A percentile compares a stretch with the other conserved stretches of the same genome.
These are phyloP conservation scores for Carassius carassius DNA, from an alignment of 2,113 vertebrate species.

Conservation along the genomic window DNA sequence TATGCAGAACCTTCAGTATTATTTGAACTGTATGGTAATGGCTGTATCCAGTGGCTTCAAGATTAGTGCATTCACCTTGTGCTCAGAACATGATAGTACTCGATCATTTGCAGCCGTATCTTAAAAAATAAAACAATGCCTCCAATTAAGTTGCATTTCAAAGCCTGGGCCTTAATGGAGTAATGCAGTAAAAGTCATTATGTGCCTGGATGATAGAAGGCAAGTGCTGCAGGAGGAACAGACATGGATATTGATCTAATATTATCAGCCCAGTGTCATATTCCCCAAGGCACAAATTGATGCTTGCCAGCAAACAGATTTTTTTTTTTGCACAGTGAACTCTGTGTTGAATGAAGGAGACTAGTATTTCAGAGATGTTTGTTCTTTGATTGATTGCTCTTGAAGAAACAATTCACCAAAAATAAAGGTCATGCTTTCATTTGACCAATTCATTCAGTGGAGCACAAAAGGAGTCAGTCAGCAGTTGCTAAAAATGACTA, in stretches of 20 bases:
- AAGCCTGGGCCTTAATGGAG: conserved; percentile 51
- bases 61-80: conserved; percentile 42
- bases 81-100: conserved; percentile 11
- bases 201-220: conserved; percentile 55
- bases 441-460: too few relatives aligned
- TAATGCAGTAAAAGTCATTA: conserved; percentile 55
- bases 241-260: conserved; percentile 59
- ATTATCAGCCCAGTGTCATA: conserved; percentile 57
- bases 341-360: conserved; percentile 12
- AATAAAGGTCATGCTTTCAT: too few relatives aligned
- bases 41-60: conserved; percentile 47
- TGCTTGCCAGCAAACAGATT: conserved; percentile 52
- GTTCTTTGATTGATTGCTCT: neutral
- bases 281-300: conserved; percentile 51
- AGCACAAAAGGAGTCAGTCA: too few relatives aligned
- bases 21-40: conserved; percentile 54
- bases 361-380: neutral
- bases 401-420: neutral
- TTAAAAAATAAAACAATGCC: conserved; percentile 54
- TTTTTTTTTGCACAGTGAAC: neutral
- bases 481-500: too few relatives aligned
- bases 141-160: conserved; percentile 58
- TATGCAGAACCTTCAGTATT: conserved; percentile 52
- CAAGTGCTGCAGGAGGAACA: conserved; percentile 44
- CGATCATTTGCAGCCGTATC: conserved; percentile 47